Evolutionary conservation across 2,888 invertebrate species (phyloP).

Genomic region (Nomada fabriciana): DNA sequence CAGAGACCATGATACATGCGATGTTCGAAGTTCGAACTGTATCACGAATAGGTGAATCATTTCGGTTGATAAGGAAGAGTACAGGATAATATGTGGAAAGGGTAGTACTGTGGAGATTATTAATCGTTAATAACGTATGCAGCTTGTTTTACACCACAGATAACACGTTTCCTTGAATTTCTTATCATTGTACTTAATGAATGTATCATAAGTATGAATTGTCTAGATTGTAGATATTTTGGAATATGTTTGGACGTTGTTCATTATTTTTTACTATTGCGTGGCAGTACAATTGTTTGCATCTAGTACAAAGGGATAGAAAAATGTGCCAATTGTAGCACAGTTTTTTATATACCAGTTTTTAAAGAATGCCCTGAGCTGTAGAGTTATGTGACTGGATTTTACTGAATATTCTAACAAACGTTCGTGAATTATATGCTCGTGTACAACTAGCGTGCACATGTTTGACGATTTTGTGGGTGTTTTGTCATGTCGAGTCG

Average conservation of each 20-base stretch:
- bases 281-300: slow-evolving; percentile 33
- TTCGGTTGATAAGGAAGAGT: slow-evolving; percentile 16
- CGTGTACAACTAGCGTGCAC: neutral
- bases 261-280: slow-evolving; percentile 8
- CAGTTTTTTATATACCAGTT: slow-evolving; percentile 48
- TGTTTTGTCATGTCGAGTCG: neutral
- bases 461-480: slow-evolving; percentile 5
- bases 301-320: slow-evolving; percentile 26
- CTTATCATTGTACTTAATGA: neutral
- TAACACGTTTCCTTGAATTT: slow-evolving; percentile 26
- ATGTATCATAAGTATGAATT: neutral
- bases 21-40: neutral
- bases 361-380: slow-evolving; percentile 43
- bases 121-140: neutral
- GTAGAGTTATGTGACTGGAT: slow-evolving; percentile 45
- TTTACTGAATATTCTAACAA: slow-evolving; percentile 60
- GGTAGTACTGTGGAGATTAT: neutral
- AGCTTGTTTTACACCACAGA: neutral
- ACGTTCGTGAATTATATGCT: slow-evolving; percentile 42
- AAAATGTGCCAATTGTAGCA: slow-evolving; percentile 36
- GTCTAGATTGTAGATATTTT: neutral
- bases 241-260: neutral
- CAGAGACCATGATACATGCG: neutral
- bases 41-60: slow-evolving; percentile 36
- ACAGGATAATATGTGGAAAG: slow-evolving; percentile 15